These are phyloP conservation scores for Calyptommatus sinebrachiatus DNA, from an alignment of 2,113 vertebrate species.

Conservation along the genomic window DNA sequence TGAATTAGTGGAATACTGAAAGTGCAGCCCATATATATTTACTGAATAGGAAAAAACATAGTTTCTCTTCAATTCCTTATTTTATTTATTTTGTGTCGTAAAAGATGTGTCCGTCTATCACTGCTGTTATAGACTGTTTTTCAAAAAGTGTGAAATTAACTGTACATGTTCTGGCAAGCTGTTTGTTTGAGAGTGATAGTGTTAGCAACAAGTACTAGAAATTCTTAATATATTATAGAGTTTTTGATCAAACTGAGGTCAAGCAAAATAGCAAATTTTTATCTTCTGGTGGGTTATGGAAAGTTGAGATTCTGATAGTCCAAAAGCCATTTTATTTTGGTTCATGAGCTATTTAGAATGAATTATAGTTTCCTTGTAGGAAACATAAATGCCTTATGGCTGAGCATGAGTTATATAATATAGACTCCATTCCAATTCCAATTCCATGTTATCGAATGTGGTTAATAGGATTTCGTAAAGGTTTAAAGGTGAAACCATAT, in stretches of 20 bases:
- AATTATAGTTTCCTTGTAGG: background rate
- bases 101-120: constrained; percentile 20
- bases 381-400: no score
- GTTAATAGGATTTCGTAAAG: no score
- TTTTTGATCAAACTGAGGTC: background rate
- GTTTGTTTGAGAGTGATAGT: constrained; percentile 13
- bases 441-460: no score
- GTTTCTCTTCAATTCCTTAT: background rate
- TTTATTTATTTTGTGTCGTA: background rate
- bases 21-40: background rate
- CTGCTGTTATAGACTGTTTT: constrained; percentile 22
- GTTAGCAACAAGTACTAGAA: background rate
- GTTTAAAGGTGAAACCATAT: no score
- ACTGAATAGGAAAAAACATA: background rate
- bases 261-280: background rate
- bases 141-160: background rate
- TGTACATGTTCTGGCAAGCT: background rate
- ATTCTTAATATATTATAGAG: constrained; percentile 2
- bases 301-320: background rate
- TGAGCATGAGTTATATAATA: no score
- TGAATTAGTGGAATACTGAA: background rate
- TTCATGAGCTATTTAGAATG: background rate
- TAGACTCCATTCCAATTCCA: no score
- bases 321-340: background rate
- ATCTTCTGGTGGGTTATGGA: background rate